Evolutionary conservation across 2,113 vertebrate species (phyloP).

Genomic region (Myiopsitta monachus): DNA sequence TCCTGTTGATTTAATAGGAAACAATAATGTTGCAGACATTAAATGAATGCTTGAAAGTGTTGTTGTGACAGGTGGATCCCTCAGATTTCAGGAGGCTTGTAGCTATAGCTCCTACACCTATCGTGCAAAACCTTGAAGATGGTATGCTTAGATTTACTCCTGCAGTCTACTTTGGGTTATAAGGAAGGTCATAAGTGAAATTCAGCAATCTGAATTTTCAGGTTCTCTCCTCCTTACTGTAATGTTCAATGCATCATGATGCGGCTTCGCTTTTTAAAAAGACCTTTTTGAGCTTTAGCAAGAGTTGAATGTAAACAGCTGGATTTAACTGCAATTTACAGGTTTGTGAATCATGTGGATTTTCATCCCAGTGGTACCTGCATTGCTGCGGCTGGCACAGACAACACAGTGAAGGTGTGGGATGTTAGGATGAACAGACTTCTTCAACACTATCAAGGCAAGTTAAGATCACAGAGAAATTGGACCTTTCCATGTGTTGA

Average conservation of each 20-base stretch:
- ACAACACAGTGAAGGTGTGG: slow-evolving; percentile 95
- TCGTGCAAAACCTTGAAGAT: not conserved
- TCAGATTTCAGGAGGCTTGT: not conserved
- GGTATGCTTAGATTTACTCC: not conserved
- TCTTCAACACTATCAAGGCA: slow-evolving; percentile 93
- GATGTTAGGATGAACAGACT: slow-evolving; percentile 91
- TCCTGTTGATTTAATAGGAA: not conserved
- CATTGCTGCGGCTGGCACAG: slow-evolving; percentile 86
- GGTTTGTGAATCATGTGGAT: slow-evolving; percentile 88
- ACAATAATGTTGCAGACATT: not conserved
- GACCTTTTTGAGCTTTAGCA: not conserved
- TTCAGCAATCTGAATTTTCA: not conserved
- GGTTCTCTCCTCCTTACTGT: not conserved
- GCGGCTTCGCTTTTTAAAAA: not conserved
- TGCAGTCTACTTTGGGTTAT: not conserved
- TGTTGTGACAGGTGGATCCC: not conserved
- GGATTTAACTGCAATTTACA: slow-evolving; percentile 48
- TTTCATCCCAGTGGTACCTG: slow-evolving; percentile 93
- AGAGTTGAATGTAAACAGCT: not conserved
- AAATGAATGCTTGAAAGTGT: not conserved
- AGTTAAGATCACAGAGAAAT: not conserved
- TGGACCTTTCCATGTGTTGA: fast-evolving
- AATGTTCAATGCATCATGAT: not conserved
- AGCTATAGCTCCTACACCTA: not conserved
- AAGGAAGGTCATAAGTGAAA: not conserved